Evolutionary conservation across 2,888 invertebrate species (phyloP), one percentile per base, ranked within the genome.

Genomic region (Drosophila neoperkinsi): DNA sequence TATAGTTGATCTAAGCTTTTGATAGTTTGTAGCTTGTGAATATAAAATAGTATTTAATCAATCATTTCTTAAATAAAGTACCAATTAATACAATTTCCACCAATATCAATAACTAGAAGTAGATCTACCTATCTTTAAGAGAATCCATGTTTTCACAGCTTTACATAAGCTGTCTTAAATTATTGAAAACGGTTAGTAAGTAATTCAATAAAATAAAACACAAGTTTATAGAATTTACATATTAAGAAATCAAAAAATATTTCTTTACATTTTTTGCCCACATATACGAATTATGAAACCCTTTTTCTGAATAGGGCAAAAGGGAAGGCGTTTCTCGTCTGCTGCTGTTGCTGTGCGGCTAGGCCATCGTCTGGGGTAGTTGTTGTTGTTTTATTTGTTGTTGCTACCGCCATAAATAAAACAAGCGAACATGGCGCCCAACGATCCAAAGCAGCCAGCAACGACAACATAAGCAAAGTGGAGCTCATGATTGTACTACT

Each of bases 341-440:
- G 53, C 41, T 59, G 59, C 13, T 51, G 49, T 56, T 65, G 76
- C 38, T 63, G 30, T 68, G 25, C 55, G 53, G 46, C 38, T 56
- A 55, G 73, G 64, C 69, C 53, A 68, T 46, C 41, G 51, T 74
- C 59, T 63, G 31, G 38, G 38, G 34, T 34, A 30, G 55, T 46
- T 50, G 59, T 52, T 60, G 30, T 59, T 66, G 53, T 46, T 7
- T 16, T 21, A 16, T 46, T 43, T 33, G 34, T 63, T 55, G 50
- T 68, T 71, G 65, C n/a, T 60, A 65, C 31, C 64, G 51, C 72
- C 90, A 85, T 90, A 85, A 85, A 85, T 85, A 85, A 85, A 88
- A 83, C 88, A 85, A 88, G 86, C 63, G 71, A 77, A 69, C 79
- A 84, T 65, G 74, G 66, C 69, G 73, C 51, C 62, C 64, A 61